Conservation (phyloP, 2,888 invertebrate genomes). For the Agelastica alni region DNA sequence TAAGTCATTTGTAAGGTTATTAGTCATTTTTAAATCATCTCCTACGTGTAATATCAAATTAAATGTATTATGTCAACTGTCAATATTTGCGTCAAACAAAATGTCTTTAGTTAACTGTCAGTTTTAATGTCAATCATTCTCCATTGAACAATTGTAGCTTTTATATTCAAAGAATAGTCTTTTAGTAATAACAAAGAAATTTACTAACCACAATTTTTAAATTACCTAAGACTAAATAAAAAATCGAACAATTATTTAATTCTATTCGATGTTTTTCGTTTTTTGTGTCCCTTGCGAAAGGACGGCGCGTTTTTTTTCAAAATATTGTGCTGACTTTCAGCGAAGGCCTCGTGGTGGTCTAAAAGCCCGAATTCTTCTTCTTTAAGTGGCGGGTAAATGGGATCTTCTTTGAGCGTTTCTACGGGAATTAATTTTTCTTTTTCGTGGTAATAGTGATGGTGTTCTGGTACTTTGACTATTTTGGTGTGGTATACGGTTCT, state of each 20-base stretch:
- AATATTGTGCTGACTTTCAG: constrained; percentile 24
- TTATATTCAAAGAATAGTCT: no score
- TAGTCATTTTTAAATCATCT: no score
- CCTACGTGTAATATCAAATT: no score
- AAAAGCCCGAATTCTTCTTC: constrained; percentile 27
- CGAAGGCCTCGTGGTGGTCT: not conserved
- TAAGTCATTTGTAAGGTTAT: no score
- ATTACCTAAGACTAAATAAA: no score
- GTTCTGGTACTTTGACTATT: constrained; percentile 53
- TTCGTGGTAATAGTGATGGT: constrained; percentile 52
- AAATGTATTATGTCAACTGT: no score
- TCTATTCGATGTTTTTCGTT: not conserved
- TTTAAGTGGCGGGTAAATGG: constrained; percentile 31
- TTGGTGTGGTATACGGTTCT: constrained; percentile 53
- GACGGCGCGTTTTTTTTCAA: constrained; percentile 24
- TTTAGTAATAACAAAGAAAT: no score
- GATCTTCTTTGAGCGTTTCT: constrained; percentile 31
- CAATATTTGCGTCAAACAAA: no score
- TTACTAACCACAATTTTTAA: no score
- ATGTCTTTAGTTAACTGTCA: no score
- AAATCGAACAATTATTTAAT: constrained; percentile 9
- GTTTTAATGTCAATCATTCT: no score
- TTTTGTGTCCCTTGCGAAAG: not conserved
- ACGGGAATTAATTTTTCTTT: constrained; percentile 46
- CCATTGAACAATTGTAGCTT: no score